phyloP scores from a whole-genome alignment of 1,140 invertebrate species.

The Drosophila orena region DNA sequence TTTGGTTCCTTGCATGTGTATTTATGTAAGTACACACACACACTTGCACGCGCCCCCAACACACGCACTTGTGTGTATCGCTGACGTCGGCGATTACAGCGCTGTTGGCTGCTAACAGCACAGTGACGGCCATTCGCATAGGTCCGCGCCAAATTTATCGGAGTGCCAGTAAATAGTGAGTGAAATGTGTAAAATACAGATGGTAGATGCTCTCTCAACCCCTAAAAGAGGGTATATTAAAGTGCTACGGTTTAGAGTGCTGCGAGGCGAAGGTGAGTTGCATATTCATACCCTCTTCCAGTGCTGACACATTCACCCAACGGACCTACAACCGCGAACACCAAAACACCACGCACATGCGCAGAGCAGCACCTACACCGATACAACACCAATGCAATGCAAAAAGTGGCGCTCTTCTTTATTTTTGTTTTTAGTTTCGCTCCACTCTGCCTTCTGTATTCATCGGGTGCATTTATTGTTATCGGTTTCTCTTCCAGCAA shows the following conservation, averaged over 20 bases:
- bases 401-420: slow-evolving; percentile 37
- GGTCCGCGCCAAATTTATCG: slow-evolving; percentile 10
- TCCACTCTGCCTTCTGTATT: slow-evolving; percentile 17
- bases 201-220: not conserved
- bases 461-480: slow-evolving; percentile 37
- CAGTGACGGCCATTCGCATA: slow-evolving; percentile 37
- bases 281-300: slow-evolving; percentile 27
- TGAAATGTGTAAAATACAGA: slow-evolving; percentile 1
- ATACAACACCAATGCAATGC: not conserved
- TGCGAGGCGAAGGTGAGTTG: slow-evolving; percentile 47
- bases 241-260: not conserved
- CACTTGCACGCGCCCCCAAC: not conserved
- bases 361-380: slow-evolving; percentile 16
- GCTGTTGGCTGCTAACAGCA: slow-evolving; percentile 50
- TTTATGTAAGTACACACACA: slow-evolving; percentile 34
- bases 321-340: slow-evolving; percentile 16
- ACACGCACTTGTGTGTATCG: slow-evolving; percentile 11
- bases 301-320: slow-evolving; percentile 39
- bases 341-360: slow-evolving; percentile 18
- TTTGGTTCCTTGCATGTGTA: slow-evolving; percentile 6
- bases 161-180: not conserved
- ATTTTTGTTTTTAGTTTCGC: slow-evolving; percentile 59
- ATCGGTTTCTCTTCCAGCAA: slow-evolving; percentile 50
- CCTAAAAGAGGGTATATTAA: not conserved
- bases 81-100: slow-evolving; percentile 15